Evolutionary conservation across 1,140 invertebrate species (phyloP), one percentile per base, ranked within the genome.

Genomic region (Ceratoteleas bidentatus): DNA sequence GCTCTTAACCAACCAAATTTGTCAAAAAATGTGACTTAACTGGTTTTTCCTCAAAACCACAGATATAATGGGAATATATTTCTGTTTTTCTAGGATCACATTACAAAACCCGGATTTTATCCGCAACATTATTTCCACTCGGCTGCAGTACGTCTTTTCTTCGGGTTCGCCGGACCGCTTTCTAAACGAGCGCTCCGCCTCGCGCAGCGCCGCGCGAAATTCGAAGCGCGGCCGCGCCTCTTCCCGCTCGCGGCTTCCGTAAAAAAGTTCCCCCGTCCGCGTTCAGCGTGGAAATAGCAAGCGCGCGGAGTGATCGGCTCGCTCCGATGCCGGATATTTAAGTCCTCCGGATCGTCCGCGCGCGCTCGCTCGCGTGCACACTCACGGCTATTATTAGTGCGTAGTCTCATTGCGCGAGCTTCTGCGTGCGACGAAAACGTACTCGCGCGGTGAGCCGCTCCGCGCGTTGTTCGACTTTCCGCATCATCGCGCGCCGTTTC

Each of bases 371-470:
- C 75, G 61, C 81, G 81, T 83, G 86, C 78, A 74, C 62, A 70
- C 73, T 61, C 79, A 76, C 75, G 62, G 76, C 88, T 91, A 90
- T 89, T 91, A 90, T 90, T 91, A 89, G 90, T 87, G 65, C 78
- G 79, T 85, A 88, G 88, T 90, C 52, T 78, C 89, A 90, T 90
- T 88, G 84, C 84, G 86, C 84, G 76, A 83, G 79, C 74, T 65
- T 85, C 81, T 86, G 69, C 56, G 73, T 77, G 64, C 62, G 43
- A 70, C 58, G 47, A 79, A 81, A 81, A 57, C 64, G 54, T 62
- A 54, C 45, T 57, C 56, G 24, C 24, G 24, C 58, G 13, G 60
- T 50, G 54, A 73, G 74, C 62, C 62, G 64, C 57, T 72, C 58
- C 68, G 76, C 72, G 62, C 61, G 60, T 38, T 14, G 65, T 52